These are phyloP conservation scores for Helicorthomorpha holstii DNA, from an alignment of 1,140 invertebrate genomes.

Conservation along the genomic window DNA sequence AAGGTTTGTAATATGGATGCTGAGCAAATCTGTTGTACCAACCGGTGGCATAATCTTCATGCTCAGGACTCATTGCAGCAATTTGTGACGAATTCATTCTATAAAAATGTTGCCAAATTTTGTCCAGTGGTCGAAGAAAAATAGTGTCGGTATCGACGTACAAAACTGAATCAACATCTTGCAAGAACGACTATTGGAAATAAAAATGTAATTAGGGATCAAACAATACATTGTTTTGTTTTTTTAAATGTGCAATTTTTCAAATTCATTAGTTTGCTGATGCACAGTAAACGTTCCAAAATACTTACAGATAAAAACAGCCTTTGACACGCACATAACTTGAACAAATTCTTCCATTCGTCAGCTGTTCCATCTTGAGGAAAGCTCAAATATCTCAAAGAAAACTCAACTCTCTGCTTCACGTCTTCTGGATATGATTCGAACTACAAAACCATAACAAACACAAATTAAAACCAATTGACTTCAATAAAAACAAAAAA, in stretches of 20 bases:
- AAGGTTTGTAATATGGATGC: constrained; percentile 79
- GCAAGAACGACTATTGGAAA: constrained; percentile 55
- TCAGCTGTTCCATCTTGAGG: constrained; percentile 46
- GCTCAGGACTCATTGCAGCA: constrained; percentile 69
- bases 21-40: constrained; percentile 93
- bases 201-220: constrained; percentile 20
- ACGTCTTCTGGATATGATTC: constrained; percentile 47
- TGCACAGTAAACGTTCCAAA: neutral
- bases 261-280: neutral
- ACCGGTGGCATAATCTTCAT: constrained; percentile 74
- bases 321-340: constrained; percentile 79
- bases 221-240: constrained; percentile 3
- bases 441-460: too few relatives aligned
- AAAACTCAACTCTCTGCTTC: constrained; percentile 47
- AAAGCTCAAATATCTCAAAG: constrained; percentile 57
- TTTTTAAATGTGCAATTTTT: constrained; percentile 10
- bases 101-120: constrained; percentile 64
- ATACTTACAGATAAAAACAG: constrained; percentile 72
- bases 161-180: constrained; percentile 65
- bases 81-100: constrained; percentile 73
- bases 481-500: constrained; percentile 7
- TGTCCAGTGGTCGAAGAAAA: constrained; percentile 61
- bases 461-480: constrained; percentile 8
- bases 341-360: constrained; percentile 74
- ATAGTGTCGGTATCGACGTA: constrained; percentile 87